Evolutionary conservation across 2,113 vertebrate species (phyloP), one percentile per base, ranked within the genome.

Genomic region (Cichladusa arquata): DNA sequence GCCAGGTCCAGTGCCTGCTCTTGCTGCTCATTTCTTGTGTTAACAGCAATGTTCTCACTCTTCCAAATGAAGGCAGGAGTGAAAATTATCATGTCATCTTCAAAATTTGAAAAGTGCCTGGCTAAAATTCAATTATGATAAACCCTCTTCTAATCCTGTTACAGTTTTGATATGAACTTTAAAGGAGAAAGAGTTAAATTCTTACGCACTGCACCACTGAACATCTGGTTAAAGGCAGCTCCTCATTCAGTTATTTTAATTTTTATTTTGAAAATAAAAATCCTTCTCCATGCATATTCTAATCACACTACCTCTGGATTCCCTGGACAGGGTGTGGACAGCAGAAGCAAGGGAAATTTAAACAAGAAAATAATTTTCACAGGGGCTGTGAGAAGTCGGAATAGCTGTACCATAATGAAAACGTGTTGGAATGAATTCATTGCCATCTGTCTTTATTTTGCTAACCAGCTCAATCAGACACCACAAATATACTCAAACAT

Each of bases 381-480:
- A 80, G 84, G 85, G 58, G 51, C 82, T 53, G 45, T 12, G 25
- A 92, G 72, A 67, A 91, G 86, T 86, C 20, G 0, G 44, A 90
- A 61, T 74, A 83, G 90, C 86, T 92, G 88, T 31, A 70, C 76
- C 65, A 3, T 80, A 66, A 74, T 29, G 76, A 81, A 88, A 96
- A 90, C 1, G 1, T 64, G 82, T 60, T 97, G 96, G 95, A 97
- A 95, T 54, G 76, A 96, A 94, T 95, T 96, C 94, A 42, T 78
- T 97, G 92, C 96, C 96, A 97, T 97, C 96, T 97, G 96, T 96
- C 93, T 96, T 86, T 96, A 93, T 96, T 96, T 96, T 95, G 82
- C 85, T 96, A 90, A 94, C 88, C 88, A 88, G 83, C 64, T 96
- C 88, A 51, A 96, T 94, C 95, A 96, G 94, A 86, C 94, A 94